A percentile compares a stretch with the other conserved stretches of the same genome.
phyloP scores from a whole-genome alignment of 2,113 vertebrate genomes.

The Pontoporia blainvillei region DNA sequence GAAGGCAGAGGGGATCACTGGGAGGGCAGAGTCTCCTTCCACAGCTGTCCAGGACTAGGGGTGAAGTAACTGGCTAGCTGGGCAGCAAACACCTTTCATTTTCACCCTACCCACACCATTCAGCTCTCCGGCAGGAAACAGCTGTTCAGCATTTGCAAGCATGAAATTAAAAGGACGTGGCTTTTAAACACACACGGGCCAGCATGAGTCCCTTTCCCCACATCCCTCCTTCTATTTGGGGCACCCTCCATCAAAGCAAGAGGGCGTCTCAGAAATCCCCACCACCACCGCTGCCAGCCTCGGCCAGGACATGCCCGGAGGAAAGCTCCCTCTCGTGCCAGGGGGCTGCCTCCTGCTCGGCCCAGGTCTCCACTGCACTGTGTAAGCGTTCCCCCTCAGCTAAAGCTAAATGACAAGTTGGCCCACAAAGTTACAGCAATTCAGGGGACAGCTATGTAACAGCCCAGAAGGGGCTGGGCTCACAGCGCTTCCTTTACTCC shows the following conservation, averaged over 20 bases:
- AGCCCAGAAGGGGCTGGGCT: constrained; percentile 74
- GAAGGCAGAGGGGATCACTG: neutral
- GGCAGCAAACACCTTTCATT: neutral
- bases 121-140: neutral
- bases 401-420: constrained; percentile 30
- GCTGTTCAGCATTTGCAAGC: neutral
- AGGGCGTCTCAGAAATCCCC: neutral
- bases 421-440: constrained; percentile 52
- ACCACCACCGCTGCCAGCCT: neutral
- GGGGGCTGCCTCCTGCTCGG: neutral
- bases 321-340: neutral
- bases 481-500: constrained; percentile 78
- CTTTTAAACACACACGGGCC: neutral
- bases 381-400: neutral
- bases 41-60: neutral
- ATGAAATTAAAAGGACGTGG: constrained; percentile 48
- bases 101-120: neutral
- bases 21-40: neutral
- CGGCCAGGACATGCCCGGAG: neutral
- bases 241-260: neutral
- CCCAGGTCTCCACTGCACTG: neutral
- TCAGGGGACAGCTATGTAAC: constrained; percentile 68
- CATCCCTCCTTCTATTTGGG: neutral
- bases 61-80: neutral
- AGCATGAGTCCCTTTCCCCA: neutral